phyloP scores from a whole-genome alignment of 2,888 invertebrate genomes.

The Hemaris fuciformis region DNA sequence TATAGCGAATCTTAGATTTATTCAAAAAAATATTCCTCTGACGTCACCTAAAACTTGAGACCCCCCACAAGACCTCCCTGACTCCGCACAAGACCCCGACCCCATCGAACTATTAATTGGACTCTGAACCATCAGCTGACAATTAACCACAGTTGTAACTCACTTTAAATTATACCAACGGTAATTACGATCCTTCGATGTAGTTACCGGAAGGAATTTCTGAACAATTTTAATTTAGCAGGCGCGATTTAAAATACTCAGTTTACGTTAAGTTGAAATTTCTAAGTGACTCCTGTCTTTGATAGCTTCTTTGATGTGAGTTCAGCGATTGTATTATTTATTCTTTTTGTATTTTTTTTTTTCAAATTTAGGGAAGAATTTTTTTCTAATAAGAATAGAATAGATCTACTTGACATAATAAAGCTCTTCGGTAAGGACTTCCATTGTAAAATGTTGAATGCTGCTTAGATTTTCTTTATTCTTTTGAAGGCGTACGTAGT shows the following conservation, averaged over 20 bases:
- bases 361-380: too few relatives aligned
- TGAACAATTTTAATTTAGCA: not conserved
- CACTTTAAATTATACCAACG: not conserved
- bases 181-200: not conserved
- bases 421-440: too few relatives aligned
- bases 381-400: too few relatives aligned
- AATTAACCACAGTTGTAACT: constrained; percentile 2
- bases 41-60: not conserved
- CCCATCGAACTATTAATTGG: constrained; percentile 7
- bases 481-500: too few relatives aligned
- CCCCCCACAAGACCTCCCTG: not conserved
- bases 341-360: too few relatives aligned
- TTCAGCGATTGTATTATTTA: too few relatives aligned
- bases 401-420: too few relatives aligned
- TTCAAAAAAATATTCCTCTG: not conserved
- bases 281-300: not conserved
- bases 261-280: not conserved
- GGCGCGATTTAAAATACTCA: too few relatives aligned
- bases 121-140: not conserved
- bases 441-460: too few relatives aligned
- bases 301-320: not conserved
- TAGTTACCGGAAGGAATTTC: not conserved
- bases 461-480: too few relatives aligned
- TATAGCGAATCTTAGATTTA: not conserved
- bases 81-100: not conserved